phyloP scores from a whole-genome alignment of 2,888 invertebrate genomes.

The Eupeodes latifasciatus region DNA sequence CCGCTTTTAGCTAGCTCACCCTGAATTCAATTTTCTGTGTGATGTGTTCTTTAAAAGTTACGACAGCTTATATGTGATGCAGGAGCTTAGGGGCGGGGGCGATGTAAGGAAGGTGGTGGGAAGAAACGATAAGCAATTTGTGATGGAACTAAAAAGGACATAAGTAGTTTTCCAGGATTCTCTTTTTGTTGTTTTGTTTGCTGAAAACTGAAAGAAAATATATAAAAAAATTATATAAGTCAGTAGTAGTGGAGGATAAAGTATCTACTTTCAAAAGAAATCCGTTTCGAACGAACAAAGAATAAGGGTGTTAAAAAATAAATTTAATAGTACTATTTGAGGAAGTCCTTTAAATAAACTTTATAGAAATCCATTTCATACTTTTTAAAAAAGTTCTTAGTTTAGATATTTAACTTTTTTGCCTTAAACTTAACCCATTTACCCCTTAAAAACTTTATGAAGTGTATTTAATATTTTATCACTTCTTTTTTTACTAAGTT shows the following conservation, averaged over 20 bases:
- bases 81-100: neutral
- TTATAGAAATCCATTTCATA: too few species aligned
- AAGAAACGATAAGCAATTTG: slow-evolving; percentile 22
- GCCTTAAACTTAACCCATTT: too few species aligned
- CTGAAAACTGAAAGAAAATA: neutral
- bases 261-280: neutral
- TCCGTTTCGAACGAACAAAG: neutral
- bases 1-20: neutral
- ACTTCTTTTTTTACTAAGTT: neutral
- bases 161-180: neutral
- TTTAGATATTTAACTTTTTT: too few species aligned
- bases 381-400: too few species aligned
- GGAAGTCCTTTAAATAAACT: too few species aligned
- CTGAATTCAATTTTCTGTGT: slow-evolving; percentile 23
- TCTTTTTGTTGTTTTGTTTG: neutral
- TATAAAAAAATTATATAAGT: neutral
- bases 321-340: too few species aligned
- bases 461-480: neutral
- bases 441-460: neutral
- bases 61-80: slow-evolving; percentile 17
- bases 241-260: neutral
- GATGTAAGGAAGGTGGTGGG: neutral
- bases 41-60: slow-evolving; percentile 26
- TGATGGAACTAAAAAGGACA: neutral
- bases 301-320: neutral